Percentiles rank a stretch among this genome's conserved stretches.
Evolutionary conservation across 1,140 invertebrate species (phyloP).

Genomic region (silkworm (Bombyx mori)): DNA sequence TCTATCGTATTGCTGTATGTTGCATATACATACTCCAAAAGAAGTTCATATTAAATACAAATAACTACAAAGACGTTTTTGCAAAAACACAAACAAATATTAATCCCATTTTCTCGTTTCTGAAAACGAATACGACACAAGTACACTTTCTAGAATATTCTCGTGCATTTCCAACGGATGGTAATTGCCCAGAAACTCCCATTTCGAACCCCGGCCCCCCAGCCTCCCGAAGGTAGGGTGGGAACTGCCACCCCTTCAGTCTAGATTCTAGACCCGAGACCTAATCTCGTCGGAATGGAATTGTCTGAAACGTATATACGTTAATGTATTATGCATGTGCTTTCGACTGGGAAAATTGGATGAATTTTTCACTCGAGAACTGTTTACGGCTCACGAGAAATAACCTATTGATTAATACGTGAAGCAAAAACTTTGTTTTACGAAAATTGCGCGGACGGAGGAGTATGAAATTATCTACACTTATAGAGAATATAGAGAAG

Average conservation of each 20-base stretch:
- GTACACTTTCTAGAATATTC: conserved; percentile 14
- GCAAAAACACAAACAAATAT: no score
- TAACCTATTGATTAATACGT: no score
- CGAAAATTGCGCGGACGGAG: no score
- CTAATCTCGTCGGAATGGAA: conserved; percentile 25
- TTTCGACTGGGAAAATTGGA: conserved; percentile 1
- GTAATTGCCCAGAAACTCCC: conserved; percentile 58
- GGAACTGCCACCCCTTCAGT: conserved; percentile 5
- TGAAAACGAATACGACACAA: neutral
- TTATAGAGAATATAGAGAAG: no score
- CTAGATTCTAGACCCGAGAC: conserved; percentile 29
- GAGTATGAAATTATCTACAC: no score
- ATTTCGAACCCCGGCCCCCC: conserved; percentile 26
- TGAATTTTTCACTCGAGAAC: neutral
- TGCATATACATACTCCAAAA: no score
- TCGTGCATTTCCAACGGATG: conserved; percentile 20
- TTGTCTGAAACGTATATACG: conserved; percentile 11
- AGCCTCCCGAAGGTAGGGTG: conserved; percentile 5
- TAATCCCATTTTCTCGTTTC: no score
- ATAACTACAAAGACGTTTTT: no score
- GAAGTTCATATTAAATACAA: no score
- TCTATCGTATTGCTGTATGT: no score
- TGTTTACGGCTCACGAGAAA: no score
- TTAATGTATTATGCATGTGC: neutral
- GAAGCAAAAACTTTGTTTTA: no score